These are phyloP conservation scores for Saxidomus purpurata DNA, from an alignment of 1,140 invertebrate genomes.

Conservation along the genomic window DNA sequence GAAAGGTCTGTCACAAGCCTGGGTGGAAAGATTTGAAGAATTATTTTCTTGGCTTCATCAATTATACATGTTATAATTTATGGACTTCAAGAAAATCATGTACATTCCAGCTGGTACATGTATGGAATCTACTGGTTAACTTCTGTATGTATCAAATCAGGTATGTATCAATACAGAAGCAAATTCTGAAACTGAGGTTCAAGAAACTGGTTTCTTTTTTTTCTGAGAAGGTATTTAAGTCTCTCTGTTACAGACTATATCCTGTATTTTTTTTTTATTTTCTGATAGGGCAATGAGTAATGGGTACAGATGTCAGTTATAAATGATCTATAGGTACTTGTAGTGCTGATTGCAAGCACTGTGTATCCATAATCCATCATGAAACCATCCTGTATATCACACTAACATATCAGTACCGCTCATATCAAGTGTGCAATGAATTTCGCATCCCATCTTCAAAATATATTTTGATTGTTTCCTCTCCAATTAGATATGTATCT, in stretches of 20 bases:
- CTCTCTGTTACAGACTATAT: not conserved
- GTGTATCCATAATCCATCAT: not conserved
- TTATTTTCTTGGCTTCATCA: too few species aligned
- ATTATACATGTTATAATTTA: too few species aligned
- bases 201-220: too few species aligned
- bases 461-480: conserved; percentile 4
- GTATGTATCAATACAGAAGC: not conserved
- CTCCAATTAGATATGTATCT: conserved; percentile 19
- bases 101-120: too few species aligned
- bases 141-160: too few species aligned
- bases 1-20: too few species aligned
- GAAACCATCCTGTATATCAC: not conserved
- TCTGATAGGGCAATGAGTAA: not conserved
- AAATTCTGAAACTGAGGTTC: too few species aligned
- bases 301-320: conserved; percentile 15
- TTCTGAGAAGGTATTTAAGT: too few species aligned
- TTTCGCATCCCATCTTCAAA: conserved; percentile 1
- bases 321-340: conserved; percentile 9
- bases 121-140: too few species aligned
- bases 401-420: not conserved
- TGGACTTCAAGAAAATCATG: too few species aligned
- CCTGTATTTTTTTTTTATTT: not conserved
- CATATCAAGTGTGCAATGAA: not conserved
- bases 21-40: too few species aligned
- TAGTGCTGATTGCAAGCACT: not conserved